Base-by-base conservation (phyloP, 2,888 invertebrate genomes). In the Seira musarum region DNA sequence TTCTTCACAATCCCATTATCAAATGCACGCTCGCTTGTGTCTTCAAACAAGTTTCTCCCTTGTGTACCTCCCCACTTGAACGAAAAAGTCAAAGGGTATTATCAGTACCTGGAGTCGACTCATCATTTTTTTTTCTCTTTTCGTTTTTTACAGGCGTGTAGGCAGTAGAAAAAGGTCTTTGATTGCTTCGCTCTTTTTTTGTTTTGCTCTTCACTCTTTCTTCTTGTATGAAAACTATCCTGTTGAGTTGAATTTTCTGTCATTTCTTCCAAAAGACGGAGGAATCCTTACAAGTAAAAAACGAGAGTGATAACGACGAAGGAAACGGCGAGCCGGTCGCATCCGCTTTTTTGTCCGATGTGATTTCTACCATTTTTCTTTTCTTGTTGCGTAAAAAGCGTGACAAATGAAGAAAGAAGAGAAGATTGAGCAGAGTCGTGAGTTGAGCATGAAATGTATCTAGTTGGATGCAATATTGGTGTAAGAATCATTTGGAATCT, bases 321-420 rank as follows among this genome's bases (percentile, higher is more conserved):
- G 40, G 69, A 66, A 76, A 69, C 66, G 46, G 30, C 24, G 60
- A 71, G 65, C 57, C 57, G 53, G 66, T 60, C 66, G 71, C 66
- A 77, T 77, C 66, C 71, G 69, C 67, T 49, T 49, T 46, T 67
- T 67, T 60, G 40, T 40, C 13, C 40, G 13, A 40, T 40, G 40
- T 40, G n/a, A n/a, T n/a, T 13, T 67, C 68, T 68, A 69, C 69
- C 66, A 66, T 40, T 78, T 78, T 77, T 78, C 78, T 78, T 72
- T n/a, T n/a, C n/a, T n/a, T n/a, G n/a, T n/a, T n/a, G n/a, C n/a
- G n/a, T n/a, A 66, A 72, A 67, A 66, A 78, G 78, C 78, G 78
- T 78, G 78, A 78, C 78, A 78, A 71, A 19, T 68, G 70, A 70
- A 77, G 77, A 70, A 77, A 70, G 76, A 17, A 49, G 71, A 71